Conservation (phyloP, 2,888 invertebrate species). For the Anorthoa munda region DNA sequence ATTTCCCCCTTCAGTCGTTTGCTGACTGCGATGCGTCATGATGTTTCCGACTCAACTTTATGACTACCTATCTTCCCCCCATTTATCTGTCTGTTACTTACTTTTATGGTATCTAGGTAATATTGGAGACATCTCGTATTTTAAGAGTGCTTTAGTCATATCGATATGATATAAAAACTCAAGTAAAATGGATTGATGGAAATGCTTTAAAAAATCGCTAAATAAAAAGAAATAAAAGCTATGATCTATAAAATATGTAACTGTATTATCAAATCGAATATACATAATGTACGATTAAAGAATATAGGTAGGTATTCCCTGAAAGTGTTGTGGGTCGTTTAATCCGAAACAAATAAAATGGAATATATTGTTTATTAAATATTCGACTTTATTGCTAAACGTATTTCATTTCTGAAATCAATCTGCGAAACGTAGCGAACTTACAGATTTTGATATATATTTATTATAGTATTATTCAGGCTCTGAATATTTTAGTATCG, state of each 20-base stretch:
- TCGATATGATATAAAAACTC: no score
- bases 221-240: no score
- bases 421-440: slow-evolving; percentile 17
- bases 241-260: not conserved
- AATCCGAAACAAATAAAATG: slow-evolving; percentile 38
- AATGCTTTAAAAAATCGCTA: no score
- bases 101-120: no score
- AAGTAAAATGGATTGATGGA: no score
- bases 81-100: no score
- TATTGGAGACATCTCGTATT: no score
- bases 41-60: not conserved
- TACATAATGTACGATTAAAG: slow-evolving; percentile 3
- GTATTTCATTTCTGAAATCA: slow-evolving; percentile 11
- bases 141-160: no score
- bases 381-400: slow-evolving; percentile 21
- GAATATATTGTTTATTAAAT: slow-evolving; percentile 28
- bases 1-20: not conserved
- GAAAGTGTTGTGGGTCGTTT: slow-evolving; percentile 18
- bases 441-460: slow-evolving; percentile 27
- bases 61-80: not conserved
- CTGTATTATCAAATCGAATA: not conserved
- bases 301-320: not conserved
- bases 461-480: slow-evolving; percentile 9
- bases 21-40: not conserved
- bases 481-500: slow-evolving; percentile 7